Conservation (phyloP, 2,797 vertebrate genomes). For the Denticeps clupeoides region DNA sequence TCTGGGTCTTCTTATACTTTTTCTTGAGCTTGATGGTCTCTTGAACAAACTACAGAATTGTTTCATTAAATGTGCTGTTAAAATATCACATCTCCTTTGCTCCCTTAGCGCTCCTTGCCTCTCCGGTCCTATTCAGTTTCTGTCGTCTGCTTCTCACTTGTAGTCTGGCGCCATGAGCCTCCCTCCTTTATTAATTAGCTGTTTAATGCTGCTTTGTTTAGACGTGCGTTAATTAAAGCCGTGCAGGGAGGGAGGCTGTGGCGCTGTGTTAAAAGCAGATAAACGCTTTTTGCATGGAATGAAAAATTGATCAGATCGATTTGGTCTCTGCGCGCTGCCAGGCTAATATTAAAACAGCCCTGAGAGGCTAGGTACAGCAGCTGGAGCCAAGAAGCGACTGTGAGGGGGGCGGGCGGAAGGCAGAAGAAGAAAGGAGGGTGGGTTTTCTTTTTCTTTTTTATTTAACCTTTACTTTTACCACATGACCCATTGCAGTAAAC, state of each 20-base stretch:
- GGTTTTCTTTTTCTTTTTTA: neutral
- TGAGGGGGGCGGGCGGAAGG: constrained; percentile 15
- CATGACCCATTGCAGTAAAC: neutral
- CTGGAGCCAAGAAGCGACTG: constrained; percentile 17
- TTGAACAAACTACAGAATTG: too few species aligned
- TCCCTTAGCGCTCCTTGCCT: too few species aligned
- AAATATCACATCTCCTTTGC: too few species aligned
- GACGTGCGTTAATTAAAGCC: constrained; percentile 75
- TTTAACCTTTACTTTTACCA: neutral
- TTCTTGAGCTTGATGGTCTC: too few species aligned
- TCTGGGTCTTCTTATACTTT: too few species aligned
- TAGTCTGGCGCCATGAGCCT: too few species aligned
- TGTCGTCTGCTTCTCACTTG: neutral
- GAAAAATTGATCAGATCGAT: constrained; percentile 3
- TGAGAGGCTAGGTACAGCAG: constrained; percentile 1
- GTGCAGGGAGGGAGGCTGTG: constrained; percentile 51
- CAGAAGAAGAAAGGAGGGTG: constrained; percentile 1
- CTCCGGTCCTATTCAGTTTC: neutral
- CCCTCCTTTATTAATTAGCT: constrained; percentile 60
- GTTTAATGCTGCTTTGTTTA: constrained; percentile 70
- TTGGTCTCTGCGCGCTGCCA: neutral
- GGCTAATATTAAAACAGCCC: constrained; percentile 1
- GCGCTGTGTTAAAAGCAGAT: constrained; percentile 68
- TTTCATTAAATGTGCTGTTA: too few species aligned
- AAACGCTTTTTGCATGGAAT: constrained; percentile 57